Percentiles rank a stretch among this genome's conserved stretches.
These are phyloP conservation scores for Phengaris arion DNA, from an alignment of 2,888 invertebrate species.

Conservation along the genomic window DNA sequence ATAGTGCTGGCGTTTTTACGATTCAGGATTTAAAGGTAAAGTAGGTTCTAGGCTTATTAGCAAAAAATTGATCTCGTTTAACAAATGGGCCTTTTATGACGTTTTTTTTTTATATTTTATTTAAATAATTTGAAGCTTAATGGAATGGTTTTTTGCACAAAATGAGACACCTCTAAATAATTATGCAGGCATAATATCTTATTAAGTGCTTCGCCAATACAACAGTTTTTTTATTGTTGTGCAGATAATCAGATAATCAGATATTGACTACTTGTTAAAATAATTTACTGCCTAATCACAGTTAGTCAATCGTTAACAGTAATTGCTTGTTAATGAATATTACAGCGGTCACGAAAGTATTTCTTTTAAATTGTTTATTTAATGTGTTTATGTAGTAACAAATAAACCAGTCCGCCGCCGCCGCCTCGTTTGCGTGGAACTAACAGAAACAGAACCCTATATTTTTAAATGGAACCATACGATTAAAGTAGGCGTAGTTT, in stretches of 20 bases:
- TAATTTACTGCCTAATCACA: not conserved
- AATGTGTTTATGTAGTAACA: not conserved
- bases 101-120: not conserved
- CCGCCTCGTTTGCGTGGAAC: too few relatives aligned
- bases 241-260: too few relatives aligned
- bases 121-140: too few relatives aligned
- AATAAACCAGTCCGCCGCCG: too few relatives aligned
- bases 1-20: slow-evolving; percentile 40
- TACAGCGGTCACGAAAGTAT: not conserved
- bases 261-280: slow-evolving; percentile 1
- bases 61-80: slow-evolving; percentile 4
- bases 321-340: slow-evolving; percentile 7
- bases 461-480: too few relatives aligned
- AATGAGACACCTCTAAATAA: too few relatives aligned
- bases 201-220: too few relatives aligned
- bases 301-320: not conserved
- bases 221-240: too few relatives aligned
- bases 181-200: too few relatives aligned
- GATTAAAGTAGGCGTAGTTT: too few relatives aligned
- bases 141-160: too few relatives aligned
- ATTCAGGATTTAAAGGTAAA: not conserved
- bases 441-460: too few relatives aligned
- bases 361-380: not conserved
- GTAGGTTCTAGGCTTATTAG: slow-evolving; percentile 1
- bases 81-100: not conserved